Conservation (phyloP, 2,888 invertebrate species). For the Metallyticus violacea region DNA sequence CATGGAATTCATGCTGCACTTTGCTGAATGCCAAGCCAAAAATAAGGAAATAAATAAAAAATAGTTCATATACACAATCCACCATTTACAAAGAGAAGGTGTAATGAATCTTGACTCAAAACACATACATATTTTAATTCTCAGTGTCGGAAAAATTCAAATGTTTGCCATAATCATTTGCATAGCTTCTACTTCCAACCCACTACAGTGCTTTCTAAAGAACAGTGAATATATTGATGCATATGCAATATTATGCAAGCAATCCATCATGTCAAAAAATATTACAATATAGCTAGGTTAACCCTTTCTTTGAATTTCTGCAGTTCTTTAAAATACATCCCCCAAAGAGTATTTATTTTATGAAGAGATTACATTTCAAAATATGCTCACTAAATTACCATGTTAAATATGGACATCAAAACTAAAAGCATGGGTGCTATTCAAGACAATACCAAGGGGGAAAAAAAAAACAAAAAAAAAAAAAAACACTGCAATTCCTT, state of each 20-base stretch:
- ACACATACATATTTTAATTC: not conserved
- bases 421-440: conserved; percentile 18
- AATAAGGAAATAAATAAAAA: conserved; percentile 21
- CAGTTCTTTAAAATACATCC: not conserved
- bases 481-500: conserved; percentile 9
- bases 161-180: not conserved
- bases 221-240: conserved; percentile 13
- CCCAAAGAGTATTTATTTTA: conserved; percentile 5
- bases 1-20: conserved; percentile 13
- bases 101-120: conserved; percentile 3
- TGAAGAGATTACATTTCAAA: not conserved
- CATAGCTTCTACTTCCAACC: conserved; percentile 14
- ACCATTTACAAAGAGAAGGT: conserved; percentile 10
- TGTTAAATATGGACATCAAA: conserved; percentile 14
- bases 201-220: conserved; percentile 14
- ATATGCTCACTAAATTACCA: not conserved
- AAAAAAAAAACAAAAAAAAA: too few relatives aligned
- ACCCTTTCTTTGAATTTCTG: not conserved
- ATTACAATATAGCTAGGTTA: not conserved
- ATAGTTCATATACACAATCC: not conserved
- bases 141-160: conserved; percentile 5
- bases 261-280: not conserved
- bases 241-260: conserved; percentile 14
- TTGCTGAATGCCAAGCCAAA: conserved; percentile 21
- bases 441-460: conserved; percentile 20